These are phyloP conservation scores for Poecilia velifera DNA, from an alignment of 2,797 vertebrate genomes.

Conservation along the genomic window DNA sequence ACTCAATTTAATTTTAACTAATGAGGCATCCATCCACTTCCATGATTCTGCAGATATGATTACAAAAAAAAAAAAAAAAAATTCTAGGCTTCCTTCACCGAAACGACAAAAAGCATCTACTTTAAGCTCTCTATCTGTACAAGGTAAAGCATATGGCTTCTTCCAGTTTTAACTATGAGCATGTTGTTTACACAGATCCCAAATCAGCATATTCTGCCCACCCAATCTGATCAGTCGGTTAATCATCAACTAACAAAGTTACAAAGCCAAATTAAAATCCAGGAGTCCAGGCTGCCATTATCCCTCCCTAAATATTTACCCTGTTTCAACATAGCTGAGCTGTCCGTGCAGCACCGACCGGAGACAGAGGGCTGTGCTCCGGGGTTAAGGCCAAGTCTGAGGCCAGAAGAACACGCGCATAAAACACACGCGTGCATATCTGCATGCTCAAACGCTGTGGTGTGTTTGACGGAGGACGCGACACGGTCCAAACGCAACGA, in stretches of 20 bases:
- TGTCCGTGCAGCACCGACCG: constrained; percentile 59
- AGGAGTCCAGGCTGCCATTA: constrained; percentile 62
- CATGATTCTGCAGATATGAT: constrained; percentile 25
- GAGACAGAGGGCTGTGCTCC: constrained; percentile 44
- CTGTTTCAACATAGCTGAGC: constrained; percentile 66
- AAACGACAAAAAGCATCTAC: not conserved
- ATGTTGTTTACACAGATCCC: constrained; percentile 21
- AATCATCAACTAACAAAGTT: constrained; percentile 64
- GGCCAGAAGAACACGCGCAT: constrained; percentile 31
- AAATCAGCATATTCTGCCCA: constrained; percentile 20
- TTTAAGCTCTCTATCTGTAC: not conserved
- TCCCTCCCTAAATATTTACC: constrained; percentile 78
- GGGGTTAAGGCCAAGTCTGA: constrained; percentile 54
- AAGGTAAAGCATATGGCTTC: not conserved
- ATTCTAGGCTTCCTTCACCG: constrained; percentile 5
- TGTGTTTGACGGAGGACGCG: constrained; percentile 39
- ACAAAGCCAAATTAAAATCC: constrained; percentile 61
- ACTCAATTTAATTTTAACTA: constrained; percentile 36
- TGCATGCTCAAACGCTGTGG: constrained; percentile 20
- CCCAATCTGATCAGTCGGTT: constrained; percentile 40
- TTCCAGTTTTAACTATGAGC: constrained; percentile 10
- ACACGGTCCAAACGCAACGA: constrained; percentile 25
- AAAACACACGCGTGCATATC: not conserved
- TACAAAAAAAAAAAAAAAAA: constrained; percentile 16
- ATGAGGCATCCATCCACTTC: constrained; percentile 22